These are phyloP conservation scores for Strigops habroptila DNA, from an alignment of 2,113 vertebrate genomes.

Conservation along the genomic window DNA sequence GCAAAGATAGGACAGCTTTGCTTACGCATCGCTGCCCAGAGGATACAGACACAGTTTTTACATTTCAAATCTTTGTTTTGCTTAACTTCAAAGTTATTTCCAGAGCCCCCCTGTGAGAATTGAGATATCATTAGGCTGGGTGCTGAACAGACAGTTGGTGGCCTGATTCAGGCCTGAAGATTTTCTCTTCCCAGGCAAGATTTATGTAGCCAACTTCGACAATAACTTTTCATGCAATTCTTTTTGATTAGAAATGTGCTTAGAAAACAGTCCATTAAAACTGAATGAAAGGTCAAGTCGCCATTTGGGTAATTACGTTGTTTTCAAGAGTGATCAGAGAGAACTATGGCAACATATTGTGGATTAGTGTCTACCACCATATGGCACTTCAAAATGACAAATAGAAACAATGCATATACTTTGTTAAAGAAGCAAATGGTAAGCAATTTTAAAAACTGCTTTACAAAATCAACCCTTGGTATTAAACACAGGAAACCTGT, in stretches of 20 bases:
- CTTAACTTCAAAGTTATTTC: slow-evolving; percentile 3
- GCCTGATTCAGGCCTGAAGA: background rate
- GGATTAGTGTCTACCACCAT: slow-evolving; percentile 53
- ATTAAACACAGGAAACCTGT: background rate
- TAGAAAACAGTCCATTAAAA: slow-evolving; percentile 34
- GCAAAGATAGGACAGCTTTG: background rate
- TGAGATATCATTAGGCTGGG: background rate
- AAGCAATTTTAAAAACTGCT: background rate
- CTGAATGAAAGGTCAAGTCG: slow-evolving; percentile 55
- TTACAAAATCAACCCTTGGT: background rate
- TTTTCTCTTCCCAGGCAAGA: background rate
- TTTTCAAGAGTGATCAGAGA: slow-evolving; percentile 48
- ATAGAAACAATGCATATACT: slow-evolving; percentile 10
- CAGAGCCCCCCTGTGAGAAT: background rate
- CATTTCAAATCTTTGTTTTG: slow-evolving; percentile 12
- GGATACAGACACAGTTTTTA: background rate
- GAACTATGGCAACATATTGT: slow-evolving; percentile 23
- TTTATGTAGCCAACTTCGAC: background rate
- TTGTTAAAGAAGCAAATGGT: background rate
- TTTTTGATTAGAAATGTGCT: slow-evolving; percentile 5
- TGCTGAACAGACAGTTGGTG: background rate
- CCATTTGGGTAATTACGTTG: slow-evolving; percentile 48
- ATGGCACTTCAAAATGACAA: slow-evolving; percentile 52
- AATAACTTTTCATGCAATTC: background rate
- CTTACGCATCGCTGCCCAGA: background rate